phyloP scores from a whole-genome alignment of 2,797 vertebrate species.

The Coccyzus lansbergi region DNA sequence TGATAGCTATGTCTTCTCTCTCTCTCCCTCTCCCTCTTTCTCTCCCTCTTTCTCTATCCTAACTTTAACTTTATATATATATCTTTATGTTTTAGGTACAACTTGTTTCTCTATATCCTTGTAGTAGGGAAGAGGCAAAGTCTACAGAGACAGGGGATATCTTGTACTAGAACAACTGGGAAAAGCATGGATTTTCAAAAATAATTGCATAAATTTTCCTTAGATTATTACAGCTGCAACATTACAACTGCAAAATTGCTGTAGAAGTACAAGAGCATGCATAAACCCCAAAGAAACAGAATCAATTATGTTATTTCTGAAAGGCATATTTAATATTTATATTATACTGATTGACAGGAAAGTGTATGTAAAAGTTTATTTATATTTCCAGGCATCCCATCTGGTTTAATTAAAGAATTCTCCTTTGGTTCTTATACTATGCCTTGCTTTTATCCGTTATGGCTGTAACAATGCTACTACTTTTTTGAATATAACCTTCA shows the following conservation, averaged over 20 bases:
- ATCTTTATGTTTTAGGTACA: no score
- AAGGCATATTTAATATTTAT: not conserved
- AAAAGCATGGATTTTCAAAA: not conserved
- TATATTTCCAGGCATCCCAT: not conserved
- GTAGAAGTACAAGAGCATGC: not conserved
- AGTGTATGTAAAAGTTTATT: not conserved
- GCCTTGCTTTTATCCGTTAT: not conserved
- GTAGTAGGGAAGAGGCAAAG: not conserved
- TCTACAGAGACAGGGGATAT: not conserved
- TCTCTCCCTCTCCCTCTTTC: no score
- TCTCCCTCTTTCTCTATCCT: no score
- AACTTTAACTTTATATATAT: no score
- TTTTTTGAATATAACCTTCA: not conserved
- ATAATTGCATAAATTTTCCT: not conserved
- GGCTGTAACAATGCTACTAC: not conserved
- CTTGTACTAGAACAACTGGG: not conserved
- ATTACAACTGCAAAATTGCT: not conserved
- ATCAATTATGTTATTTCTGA: not conserved
- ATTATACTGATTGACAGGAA: not conserved
- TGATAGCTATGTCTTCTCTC: not conserved
- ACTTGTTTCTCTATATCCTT: not conserved
- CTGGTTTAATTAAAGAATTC: not conserved
- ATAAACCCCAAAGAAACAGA: not conserved
- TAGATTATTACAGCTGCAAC: not conserved
- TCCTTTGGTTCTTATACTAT: not conserved